Evolutionary conservation across 2,888 invertebrate species (phyloP).

Genomic region (Pandemis cinnamomeana): DNA sequence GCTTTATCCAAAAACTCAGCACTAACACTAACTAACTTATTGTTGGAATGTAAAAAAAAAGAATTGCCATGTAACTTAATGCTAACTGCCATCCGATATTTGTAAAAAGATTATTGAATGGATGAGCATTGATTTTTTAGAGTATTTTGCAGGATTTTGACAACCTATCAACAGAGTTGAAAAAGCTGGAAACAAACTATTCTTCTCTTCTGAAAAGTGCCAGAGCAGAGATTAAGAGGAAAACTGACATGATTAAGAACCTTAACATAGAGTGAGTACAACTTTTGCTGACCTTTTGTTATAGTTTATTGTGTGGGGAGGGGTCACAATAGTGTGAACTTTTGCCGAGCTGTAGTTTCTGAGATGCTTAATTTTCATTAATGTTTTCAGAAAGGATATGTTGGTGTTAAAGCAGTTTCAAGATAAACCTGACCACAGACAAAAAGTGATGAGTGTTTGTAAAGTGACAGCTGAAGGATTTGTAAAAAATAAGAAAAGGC

Average conservation of each 20-base stretch:
- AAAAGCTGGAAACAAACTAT: constrained; percentile 68
- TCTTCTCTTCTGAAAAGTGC: constrained; percentile 76
- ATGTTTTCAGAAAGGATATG: constrained; percentile 67
- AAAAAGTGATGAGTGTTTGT: constrained; percentile 8
- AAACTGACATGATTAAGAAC: constrained; percentile 67
- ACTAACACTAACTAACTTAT: neutral
- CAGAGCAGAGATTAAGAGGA: constrained; percentile 72
- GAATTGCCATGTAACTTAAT: neutral
- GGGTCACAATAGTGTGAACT: too few relatives aligned
- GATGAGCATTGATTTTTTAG: constrained; percentile 78
- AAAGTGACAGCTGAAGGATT: constrained; percentile 48
- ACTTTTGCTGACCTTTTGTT: neutral
- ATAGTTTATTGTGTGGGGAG: too few relatives aligned
- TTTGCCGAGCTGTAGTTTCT: too few relatives aligned
- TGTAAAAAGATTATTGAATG: constrained; percentile 51
- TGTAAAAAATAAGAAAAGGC: constrained; percentile 53
- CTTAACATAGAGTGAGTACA: constrained; percentile 71
- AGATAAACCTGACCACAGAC: neutral
- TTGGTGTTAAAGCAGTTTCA: constrained; percentile 51
- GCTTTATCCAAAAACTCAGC: too few relatives aligned
- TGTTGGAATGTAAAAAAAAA: too few relatives aligned
- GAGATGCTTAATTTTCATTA: neutral
- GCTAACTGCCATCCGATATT: neutral
- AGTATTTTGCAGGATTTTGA: constrained; percentile 80
- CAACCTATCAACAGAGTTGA: constrained; percentile 63